Base-by-base conservation (phyloP, 2,113 vertebrate genomes). In the Rhagologus leucostigma region DNA sequence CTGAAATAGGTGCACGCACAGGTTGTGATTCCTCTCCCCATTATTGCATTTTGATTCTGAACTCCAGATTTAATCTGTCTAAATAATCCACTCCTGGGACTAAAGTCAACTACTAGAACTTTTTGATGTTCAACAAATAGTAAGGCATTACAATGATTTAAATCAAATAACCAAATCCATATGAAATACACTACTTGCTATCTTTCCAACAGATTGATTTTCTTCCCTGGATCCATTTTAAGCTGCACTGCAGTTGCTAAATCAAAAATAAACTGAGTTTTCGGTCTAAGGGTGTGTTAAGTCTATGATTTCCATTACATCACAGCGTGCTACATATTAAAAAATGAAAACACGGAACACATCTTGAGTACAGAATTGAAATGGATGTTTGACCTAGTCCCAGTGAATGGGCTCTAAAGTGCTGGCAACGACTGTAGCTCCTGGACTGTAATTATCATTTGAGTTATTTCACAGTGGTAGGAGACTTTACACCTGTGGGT, bases 161-260 rank as follows among this genome's bases (percentile, higher is more conserved):
- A 84, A 84, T 90, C 63, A 73, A 96, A 85, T 93, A 92, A 87
- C 74, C 57, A 87, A 89, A 92, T 82, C 76, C 73, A 12, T 90
- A 75, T 39, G 46, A 97, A 96, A 90, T 78, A 33, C 30, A 10
- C 29, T 59, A 46, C 68, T 88, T 78, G 80, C 87, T 96, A 89
- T 90, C 85, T 96, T 96, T 90, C 52, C 94, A 63, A 82, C 64
- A 92, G 85, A 83, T 92, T 87, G 94, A 49, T 94, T 96, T 97
- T 94, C 88, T 90, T 92, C 73, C 68, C 29, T 92, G 84, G 60
- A 52, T 93, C 64, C 57, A 47, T 87, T 97, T 82, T 87, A 75
- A 89, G 65, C 89, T 92, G 81, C 27, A 8, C 41, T 84, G 46
- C 79, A 71, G 80, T 84, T 64, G 73, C 49, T 76, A 94, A 96